Evolutionary conservation across 2,797 vertebrate genomes (phyloP).

Genomic region (Babyrousa celebensis): DNA sequence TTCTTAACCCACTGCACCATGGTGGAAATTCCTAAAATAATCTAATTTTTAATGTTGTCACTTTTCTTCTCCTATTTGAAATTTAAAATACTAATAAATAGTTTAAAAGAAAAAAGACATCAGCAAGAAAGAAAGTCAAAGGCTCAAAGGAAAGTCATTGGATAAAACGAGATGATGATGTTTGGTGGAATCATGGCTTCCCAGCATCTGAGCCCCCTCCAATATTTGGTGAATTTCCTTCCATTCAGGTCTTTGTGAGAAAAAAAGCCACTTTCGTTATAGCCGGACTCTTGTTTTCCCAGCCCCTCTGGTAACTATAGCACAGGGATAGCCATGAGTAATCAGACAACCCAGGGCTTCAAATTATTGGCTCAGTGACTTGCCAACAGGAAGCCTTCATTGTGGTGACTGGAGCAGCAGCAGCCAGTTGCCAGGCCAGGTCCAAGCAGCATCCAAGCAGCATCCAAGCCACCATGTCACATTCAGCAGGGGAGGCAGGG

Average conservation of each 20-base stretch:
- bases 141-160: not conserved
- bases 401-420: not conserved
- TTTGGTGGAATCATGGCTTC: not conserved
- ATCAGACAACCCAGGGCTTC: not conserved
- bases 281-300: conserved; percentile 9
- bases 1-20: too few species aligned
- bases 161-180: not conserved
- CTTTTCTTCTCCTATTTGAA: conserved; percentile 25
- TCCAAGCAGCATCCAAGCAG: not conserved
- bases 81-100: conserved; percentile 42
- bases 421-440: not conserved
- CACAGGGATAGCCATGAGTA: not conserved
- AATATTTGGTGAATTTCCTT: not conserved
- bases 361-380: not conserved
- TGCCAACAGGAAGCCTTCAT: not conserved
- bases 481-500: not conserved
- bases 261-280: conserved; percentile 27
- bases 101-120: not conserved
- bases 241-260: not conserved
- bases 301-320: not conserved
- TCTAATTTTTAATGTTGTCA: conserved; percentile 17
- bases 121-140: conserved; percentile 39
- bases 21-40: not conserved
- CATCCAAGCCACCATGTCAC: fast-evolving
- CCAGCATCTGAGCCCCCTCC: not conserved